These are phyloP conservation scores for Hemibagrus guttatus DNA, from an alignment of 2,797 vertebrate species.

Conservation along the genomic window DNA sequence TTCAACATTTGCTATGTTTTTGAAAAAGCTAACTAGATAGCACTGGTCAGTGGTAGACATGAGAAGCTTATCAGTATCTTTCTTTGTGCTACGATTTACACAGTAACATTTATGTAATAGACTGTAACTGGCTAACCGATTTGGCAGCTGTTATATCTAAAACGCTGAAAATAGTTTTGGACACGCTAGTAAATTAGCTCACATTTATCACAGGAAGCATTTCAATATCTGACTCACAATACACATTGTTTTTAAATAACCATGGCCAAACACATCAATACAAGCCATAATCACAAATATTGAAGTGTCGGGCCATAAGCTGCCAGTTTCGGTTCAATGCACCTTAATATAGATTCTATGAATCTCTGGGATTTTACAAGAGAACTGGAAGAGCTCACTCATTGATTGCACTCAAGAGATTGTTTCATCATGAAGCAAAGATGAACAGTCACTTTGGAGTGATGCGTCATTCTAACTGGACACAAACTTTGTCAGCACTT, in stretches of 20 bases:
- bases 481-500: not conserved
- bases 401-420: too few relatives aligned
- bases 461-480: not conserved
- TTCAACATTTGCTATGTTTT: not conserved
- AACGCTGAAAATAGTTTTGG: not conserved
- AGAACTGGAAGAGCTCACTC: not conserved
- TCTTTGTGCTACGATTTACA: not conserved
- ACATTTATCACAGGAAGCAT: not conserved
- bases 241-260: not conserved
- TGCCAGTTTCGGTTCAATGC: not conserved
- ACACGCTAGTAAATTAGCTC: not conserved
- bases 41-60: not conserved
- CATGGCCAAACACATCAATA: not conserved
- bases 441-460: not conserved
- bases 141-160: not conserved
- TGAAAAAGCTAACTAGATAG: not conserved
- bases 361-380: not conserved
- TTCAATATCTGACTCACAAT: not conserved
- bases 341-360: not conserved
- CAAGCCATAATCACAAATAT: not conserved
- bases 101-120: not conserved
- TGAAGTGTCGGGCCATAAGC: not conserved
- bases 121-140: too few relatives aligned
- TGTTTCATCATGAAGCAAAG: not conserved
- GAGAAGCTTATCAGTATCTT: not conserved